Base-by-base conservation (phyloP, 2,888 invertebrate species). In the Dicyrtomina minuta region DNA sequence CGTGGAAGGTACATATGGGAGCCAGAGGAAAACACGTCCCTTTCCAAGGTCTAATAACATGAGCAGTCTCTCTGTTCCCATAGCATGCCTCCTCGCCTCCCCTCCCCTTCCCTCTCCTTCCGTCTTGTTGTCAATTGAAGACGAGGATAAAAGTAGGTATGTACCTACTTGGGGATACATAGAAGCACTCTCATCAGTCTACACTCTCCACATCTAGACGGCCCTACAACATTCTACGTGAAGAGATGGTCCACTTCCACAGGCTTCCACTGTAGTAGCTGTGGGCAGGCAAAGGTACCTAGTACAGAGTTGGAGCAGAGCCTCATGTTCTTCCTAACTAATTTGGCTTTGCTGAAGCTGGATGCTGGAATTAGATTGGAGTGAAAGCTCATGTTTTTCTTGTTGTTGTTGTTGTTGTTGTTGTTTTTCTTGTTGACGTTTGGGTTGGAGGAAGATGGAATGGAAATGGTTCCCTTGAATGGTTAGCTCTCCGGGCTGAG, bases 41-140 rank as follows among this genome's bases (percentile, higher is more conserved):
- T 66, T 70, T 61, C 66, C 66, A 66, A 66, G 44, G 61, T 43
- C 46, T 44, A 61, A 61, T 55, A 44, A 64, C 39, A 56, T 39
- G 26, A 41, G 24, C 53, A 59, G 55, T 44, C 41, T 24, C 60
- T 59, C 43, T 4, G 22, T 61, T 62, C 39, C 51, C 68, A 68
- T 20, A 15, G 62, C 62, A 62, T 43, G 56, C 56, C 56, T 26
- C 56, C 56, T 27, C 13, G 17, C 22, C 22, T 49, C 49, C 49
- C 8, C 49, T 12, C n/a, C 22, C 49, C 4, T 22, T 49, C 49
- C 22, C 12, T 5, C 49, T 49, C n/a, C 8, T 5, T 5, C 44
- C n/a, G 15, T 49, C 49, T 12, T 49, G 49, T 49, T 49, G 49
- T 49, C 22, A 17, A 49, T 5, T 49, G 49, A 20, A 49, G 10